Evolutionary conservation across 2,888 invertebrate genomes (phyloP).

Genomic region (Gymnoscelis rufifasciata): DNA sequence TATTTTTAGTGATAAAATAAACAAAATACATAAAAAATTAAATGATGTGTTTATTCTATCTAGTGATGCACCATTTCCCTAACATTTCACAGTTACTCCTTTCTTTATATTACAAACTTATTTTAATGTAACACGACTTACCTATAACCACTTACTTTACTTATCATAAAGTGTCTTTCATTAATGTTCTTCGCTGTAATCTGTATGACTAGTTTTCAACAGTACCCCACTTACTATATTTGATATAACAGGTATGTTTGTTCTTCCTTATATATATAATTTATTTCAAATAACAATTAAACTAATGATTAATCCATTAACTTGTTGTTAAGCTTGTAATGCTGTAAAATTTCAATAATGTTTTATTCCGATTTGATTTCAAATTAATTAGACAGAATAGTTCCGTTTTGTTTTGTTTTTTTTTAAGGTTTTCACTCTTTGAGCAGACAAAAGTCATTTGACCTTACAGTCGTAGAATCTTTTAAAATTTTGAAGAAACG

Average conservation of each 20-base stretch:
- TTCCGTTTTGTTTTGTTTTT: too few species aligned
- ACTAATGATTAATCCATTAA: not conserved
- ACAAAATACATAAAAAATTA: conserved; percentile 67
- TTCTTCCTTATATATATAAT: conserved; percentile 12
- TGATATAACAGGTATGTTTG: conserved; percentile 26
- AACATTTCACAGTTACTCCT: conserved; percentile 52
- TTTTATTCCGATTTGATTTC: too few species aligned
- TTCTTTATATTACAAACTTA: conserved; percentile 37
- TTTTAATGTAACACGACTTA: conserved; percentile 47
- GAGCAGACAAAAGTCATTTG: too few species aligned
- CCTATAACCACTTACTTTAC: conserved; percentile 1
- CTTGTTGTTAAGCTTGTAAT: too few species aligned
- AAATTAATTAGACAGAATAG: too few species aligned
- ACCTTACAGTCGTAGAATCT: too few species aligned
- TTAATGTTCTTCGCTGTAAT: conserved; percentile 10
- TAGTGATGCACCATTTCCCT: conserved; percentile 55
- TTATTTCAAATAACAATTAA: conserved; percentile 4
- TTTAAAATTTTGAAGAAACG: too few species aligned
- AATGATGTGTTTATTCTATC: conserved; percentile 56
- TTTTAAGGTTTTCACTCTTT: too few species aligned
- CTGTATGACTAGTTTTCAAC: conserved; percentile 11
- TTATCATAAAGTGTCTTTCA: conserved; percentile 2
- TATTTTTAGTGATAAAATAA: conserved; percentile 78
- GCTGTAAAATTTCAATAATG: too few species aligned
- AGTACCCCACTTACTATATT: conserved; percentile 18